phyloP scores from a whole-genome alignment of 2,113 vertebrate species.

The Saiga tatarica region DNA sequence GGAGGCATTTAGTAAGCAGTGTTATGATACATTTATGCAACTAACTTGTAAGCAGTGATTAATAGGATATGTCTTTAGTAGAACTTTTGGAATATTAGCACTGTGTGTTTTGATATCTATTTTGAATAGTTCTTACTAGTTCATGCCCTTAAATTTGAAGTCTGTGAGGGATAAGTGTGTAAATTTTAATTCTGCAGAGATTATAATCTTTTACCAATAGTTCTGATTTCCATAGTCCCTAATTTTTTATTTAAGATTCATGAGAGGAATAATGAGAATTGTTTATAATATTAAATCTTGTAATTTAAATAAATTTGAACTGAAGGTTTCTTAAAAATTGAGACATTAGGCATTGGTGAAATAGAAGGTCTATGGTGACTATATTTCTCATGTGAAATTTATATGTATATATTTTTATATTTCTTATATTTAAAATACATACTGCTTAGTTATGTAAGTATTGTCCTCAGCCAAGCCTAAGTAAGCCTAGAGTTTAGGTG shows the following conservation, averaged over 20 bases:
- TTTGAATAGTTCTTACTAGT: neutral
- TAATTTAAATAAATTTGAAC: neutral
- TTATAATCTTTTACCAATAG: neutral
- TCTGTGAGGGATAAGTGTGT: neutral
- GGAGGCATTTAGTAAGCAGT: constrained; percentile 93
- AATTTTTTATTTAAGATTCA: neutral
- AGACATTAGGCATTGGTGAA: neutral
- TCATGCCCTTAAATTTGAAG: neutral
- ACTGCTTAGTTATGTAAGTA: neutral
- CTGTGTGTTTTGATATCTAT: neutral
- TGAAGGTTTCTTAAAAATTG: neutral
- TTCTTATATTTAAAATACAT: neutral
- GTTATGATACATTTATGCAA: neutral
- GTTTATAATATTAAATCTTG: neutral
- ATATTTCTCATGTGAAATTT: neutral
- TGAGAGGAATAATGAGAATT: neutral
- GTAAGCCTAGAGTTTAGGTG: neutral
- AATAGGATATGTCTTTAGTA: neutral
- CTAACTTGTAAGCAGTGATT: neutral
- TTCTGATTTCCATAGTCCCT: neutral
- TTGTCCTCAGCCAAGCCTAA: neutral
- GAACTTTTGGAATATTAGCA: neutral
- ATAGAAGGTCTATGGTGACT: neutral
- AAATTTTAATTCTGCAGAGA: neutral
- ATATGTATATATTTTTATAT: neutral